Base-by-base conservation (phyloP, 1,140 invertebrate species). In the Hyles vespertilio region DNA sequence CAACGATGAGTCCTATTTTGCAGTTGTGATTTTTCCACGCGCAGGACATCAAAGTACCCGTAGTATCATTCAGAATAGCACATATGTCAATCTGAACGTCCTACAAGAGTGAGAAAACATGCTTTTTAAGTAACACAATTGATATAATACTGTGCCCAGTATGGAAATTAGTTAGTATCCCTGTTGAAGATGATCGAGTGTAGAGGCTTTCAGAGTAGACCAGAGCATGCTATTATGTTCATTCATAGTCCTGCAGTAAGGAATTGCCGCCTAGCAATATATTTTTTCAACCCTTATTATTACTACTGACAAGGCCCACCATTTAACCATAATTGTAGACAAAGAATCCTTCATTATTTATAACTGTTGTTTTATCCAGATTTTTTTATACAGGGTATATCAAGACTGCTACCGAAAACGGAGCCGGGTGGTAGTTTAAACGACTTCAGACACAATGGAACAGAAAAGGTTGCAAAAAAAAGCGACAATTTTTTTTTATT, bases 31-130 rank as follows among this genome's bases (percentile, higher is more conserved):
- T 98, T 91, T 98, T 97, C 94, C 98, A 99, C 71, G 98, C 98
- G 90, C 98, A 99, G 36, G 98, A 99, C 98, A 99, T 99, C 51
- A 99, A 91, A 34, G 98, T 99, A 56, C 98, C 99, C 40, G 98
- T 99, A 32, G 98, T 99, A 84, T 99, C 98, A 89, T 99, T 99
- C 66, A 99, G 92, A 64, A 99, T 97, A 67, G 98, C 98, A 89
- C 97, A 96, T 52, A 99, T 96, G 84, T 98, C 95, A 78, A 99
- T 98, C 81, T 97, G 93, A 58, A 99, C 94, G 84, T 97, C 96
- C 95, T 96, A 83, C 67, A 88, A 90, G 71, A 78, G 61, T 75
- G 77, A 79, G 69, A 84, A 84, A 81, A 84, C 77, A 87, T 81
- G 82, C 83, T 69, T 80, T 77, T 79, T 72, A 44, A 76, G 51